Evolutionary conservation across 2,797 vertebrate species (phyloP), one percentile per base, ranked within the genome.

Genomic region (Cyprinodon diabolis): DNA sequence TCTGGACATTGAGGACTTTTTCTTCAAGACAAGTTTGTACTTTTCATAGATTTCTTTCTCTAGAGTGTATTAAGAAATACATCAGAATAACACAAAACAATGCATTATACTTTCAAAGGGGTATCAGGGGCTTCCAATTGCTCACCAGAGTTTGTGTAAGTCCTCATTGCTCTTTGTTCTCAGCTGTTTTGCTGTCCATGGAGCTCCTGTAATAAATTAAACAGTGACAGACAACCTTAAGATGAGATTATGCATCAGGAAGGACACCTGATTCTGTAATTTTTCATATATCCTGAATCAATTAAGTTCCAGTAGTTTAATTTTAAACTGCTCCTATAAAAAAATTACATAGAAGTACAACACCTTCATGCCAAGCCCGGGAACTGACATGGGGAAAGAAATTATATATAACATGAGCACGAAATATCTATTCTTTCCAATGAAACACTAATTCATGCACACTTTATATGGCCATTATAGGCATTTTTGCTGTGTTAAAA

Each of bases 131-230:
- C 8, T 40, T 0, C 21, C n/a, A n/a, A 35, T 30, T n/a, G 35
- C 82, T 92, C 87, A 99, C 98, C 98, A 99, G 37, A 99, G 96
- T 87, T 98, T 99, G 92, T 99, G 98, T 65, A 99, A 93, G 81
- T 99, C 98, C 92, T 97, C 96, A 40, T 95, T 98, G 84, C 96
- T 97, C 91, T 99, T 99, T 56, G 93, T 90, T 86, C 98, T 94
- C 66, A 99, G 93, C 10, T 96, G 97, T 81, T 95, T 96, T 79
- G 94, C 92, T 1, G 96, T 96, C 98, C 98, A 99, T 0, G 96
- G 91, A 83, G 96, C 96, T 52, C 97, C 98, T 99, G 54, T 13
- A 67, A 85, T 69, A 83, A 68, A 11, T 86, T n/a, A 68, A 65
- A 47, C 9, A 23, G 19, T 17, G 13, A 40, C 21, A 19, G 12